Conservation (phyloP, 2,113 vertebrate species). For the Malurus cyaneus region DNA sequence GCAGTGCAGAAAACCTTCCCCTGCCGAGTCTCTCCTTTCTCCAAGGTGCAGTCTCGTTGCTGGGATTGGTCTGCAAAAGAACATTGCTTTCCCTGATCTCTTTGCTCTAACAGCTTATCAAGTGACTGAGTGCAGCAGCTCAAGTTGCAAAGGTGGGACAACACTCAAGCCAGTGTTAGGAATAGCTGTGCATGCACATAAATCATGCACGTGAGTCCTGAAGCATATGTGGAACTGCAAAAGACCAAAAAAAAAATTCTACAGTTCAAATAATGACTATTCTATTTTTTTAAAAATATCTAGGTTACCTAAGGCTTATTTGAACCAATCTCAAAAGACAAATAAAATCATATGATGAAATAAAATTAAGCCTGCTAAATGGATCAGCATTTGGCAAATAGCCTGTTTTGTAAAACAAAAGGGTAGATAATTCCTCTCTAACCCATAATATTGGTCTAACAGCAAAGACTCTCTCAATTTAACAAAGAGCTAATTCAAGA, state of each 20-base stretch:
- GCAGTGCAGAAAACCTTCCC: background rate
- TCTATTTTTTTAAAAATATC: background rate
- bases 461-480: background rate
- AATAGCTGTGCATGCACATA: background rate
- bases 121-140: background rate
- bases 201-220: background rate
- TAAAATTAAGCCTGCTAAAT: background rate
- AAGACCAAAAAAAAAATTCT: background rate
- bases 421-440: background rate
- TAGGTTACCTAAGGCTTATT: background rate
- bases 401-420: background rate
- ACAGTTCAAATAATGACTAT: background rate
- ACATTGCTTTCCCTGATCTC: background rate
- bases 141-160: background rate
- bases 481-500: conserved; percentile 5
- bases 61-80: background rate
- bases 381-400: background rate
- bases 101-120: background rate
- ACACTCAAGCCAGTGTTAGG: background rate
- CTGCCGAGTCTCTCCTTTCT: background rate
- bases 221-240: background rate
- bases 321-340: background rate
- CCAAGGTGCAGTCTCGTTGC: background rate
- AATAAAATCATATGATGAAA: background rate
- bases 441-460: background rate